phyloP scores from a whole-genome alignment of 2,113 vertebrate species.

The Sinocyclocheilus anshuiensis region DNA sequence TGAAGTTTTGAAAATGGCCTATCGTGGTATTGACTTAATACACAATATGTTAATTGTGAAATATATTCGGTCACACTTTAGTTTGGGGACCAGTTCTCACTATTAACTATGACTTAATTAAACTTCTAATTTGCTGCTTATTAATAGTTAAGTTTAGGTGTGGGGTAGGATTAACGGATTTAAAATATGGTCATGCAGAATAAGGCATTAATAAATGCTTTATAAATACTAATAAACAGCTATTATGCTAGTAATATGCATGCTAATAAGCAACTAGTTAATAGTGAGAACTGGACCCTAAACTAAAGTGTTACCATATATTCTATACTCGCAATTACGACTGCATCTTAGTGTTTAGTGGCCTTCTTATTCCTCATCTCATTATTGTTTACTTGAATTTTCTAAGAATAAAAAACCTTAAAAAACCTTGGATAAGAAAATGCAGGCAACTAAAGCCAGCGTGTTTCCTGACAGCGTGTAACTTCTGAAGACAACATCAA shows the following conservation, averaged over 20 bases:
- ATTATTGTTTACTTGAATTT: neutral
- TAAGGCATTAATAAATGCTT: neutral
- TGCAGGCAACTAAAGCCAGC: neutral
- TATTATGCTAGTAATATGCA: neutral
- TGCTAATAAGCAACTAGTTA: neutral
- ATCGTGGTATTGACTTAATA: neutral
- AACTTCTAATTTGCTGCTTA: neutral
- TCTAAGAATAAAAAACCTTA: neutral
- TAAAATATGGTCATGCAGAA: neutral
- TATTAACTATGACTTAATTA: no score
- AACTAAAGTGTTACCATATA: neutral
- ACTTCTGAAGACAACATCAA: slow-evolving; percentile 16
- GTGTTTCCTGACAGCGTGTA: neutral
- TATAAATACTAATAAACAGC: neutral
- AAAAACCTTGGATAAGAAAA: neutral
- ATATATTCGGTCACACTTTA: neutral
- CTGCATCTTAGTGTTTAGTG: neutral
- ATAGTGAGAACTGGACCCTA: neutral
- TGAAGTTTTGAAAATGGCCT: no score
- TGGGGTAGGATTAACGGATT: neutral
- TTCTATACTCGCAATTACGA: neutral
- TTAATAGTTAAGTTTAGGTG: neutral
- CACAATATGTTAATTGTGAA: neutral
- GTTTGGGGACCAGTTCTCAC: neutral
- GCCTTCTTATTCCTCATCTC: neutral